phyloP scores from a whole-genome alignment of 2,888 invertebrate species.

The Apoderus coryli region DNA sequence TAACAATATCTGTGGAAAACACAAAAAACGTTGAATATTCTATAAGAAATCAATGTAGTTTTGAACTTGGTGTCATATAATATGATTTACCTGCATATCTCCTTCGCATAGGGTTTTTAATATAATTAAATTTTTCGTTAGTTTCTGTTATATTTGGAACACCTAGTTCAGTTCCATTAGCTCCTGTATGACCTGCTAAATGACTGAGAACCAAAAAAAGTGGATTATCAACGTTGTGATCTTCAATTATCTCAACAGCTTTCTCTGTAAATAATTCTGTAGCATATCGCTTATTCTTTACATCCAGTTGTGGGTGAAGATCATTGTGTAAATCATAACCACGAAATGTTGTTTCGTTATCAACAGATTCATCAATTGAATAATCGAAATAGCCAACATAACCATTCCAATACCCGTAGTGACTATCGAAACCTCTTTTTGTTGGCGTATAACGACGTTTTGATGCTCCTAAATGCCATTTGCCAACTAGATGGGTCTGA shows the following conservation, averaged over 20 bases:
- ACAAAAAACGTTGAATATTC: no score
- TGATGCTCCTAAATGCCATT: conserved; percentile 76
- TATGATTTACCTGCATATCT: conserved; percentile 50
- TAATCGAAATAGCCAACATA: conserved; percentile 61
- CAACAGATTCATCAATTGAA: conserved; percentile 6
- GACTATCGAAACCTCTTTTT: conserved; percentile 60
- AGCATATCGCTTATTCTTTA: conserved; percentile 43
- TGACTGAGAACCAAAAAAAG: conserved; percentile 61
- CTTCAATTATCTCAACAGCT: conserved; percentile 44
- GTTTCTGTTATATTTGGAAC: conserved; percentile 45
- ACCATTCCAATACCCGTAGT: conserved; percentile 75
- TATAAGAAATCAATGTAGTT: no score
- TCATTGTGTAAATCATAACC: conserved; percentile 36
- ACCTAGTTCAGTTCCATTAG: conserved; percentile 49
- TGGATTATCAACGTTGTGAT: conserved; percentile 43
- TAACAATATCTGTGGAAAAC: conserved; percentile 82
- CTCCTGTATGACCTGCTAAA: conserved; percentile 42
- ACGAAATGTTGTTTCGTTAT: no score
- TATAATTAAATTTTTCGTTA: conserved; percentile 49
- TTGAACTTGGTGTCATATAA: no score
- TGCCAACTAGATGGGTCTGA: conserved; percentile 61
- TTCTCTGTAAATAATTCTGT: conserved; percentile 56
- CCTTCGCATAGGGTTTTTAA: conserved; percentile 47
- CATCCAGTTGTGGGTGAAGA: conserved; percentile 33
- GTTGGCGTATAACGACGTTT: conserved; percentile 50